Conservation (phyloP, 2,888 invertebrate genomes). For the Odontocerum albicorne region DNA sequence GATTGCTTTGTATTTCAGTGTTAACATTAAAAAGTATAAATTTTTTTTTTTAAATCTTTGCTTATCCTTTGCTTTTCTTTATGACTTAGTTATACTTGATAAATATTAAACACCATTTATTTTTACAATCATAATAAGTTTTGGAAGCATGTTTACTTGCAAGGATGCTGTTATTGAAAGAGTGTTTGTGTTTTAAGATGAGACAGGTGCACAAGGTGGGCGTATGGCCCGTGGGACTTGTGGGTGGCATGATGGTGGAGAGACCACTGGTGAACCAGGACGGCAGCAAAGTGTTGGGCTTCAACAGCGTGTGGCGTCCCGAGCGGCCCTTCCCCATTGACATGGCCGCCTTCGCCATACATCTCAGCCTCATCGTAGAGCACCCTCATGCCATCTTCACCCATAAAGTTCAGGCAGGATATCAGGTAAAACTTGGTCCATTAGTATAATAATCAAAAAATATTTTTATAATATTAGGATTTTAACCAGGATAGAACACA, state of each 20-base stretch:
- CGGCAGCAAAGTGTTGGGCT: slow-evolving; percentile 55
- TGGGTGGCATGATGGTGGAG: slow-evolving; percentile 93
- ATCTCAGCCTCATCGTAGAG: slow-evolving; percentile 70
- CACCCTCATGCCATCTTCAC: slow-evolving; percentile 78
- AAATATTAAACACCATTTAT: too few species aligned
- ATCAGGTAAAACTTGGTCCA: slow-evolving; percentile 68
- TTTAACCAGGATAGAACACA: too few species aligned
- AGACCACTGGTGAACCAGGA: slow-evolving; percentile 73
- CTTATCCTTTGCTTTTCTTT: too few species aligned
- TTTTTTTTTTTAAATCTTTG: too few species aligned
- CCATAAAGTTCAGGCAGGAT: slow-evolving; percentile 83
- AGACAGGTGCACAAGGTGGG: slow-evolving; percentile 80
- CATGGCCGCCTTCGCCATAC: slow-evolving; percentile 97
- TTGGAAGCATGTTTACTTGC: too few species aligned
- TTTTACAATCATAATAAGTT: too few species aligned
- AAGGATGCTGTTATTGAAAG: too few species aligned
- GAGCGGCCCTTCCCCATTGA: slow-evolving; percentile 93
- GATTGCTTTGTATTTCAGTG: too few species aligned
- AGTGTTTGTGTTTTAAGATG: slow-evolving; percentile 79
- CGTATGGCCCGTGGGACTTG: slow-evolving; percentile 95
- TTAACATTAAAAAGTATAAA: too few species aligned
- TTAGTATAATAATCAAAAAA: too few species aligned
- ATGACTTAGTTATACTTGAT: too few species aligned
- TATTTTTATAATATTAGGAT: too few species aligned
- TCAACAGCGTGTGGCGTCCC: slow-evolving; percentile 82